Evolutionary conservation across 1,140 invertebrate genomes (phyloP).

Genomic region (Bombus cullumanus): DNA sequence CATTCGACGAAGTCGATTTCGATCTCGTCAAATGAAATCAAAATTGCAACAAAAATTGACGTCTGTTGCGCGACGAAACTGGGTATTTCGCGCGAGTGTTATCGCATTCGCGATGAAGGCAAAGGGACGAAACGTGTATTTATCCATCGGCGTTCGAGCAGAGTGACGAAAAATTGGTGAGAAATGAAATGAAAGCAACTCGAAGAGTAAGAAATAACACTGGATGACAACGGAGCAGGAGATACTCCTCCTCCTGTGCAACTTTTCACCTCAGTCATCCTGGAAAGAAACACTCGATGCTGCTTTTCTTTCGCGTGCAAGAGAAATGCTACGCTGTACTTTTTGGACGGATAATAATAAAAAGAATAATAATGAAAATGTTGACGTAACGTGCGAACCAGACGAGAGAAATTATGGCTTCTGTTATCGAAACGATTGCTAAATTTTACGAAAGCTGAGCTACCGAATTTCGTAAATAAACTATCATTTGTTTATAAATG

Average conservation of each 20-base stretch:
- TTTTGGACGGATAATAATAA: too few species aligned
- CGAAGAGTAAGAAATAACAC: slow-evolving; percentile 56
- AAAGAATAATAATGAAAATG: too few species aligned
- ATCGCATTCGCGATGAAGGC: background rate
- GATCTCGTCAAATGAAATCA: background rate
- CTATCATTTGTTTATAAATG: too few species aligned
- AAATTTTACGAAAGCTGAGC: too few species aligned
- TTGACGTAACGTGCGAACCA: too few species aligned
- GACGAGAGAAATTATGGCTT: too few species aligned
- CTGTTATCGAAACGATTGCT: too few species aligned
- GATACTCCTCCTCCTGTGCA: slow-evolving; percentile 25
- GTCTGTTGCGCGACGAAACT: too few species aligned
- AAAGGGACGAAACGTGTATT: slow-evolving; percentile 25
- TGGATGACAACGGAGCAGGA: slow-evolving; percentile 46
- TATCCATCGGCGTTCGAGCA: slow-evolving; percentile 11
- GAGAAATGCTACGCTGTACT: background rate
- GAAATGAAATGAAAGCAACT: slow-evolving; percentile 47
- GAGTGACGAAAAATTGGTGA: slow-evolving; percentile 13
- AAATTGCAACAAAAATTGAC: background rate
- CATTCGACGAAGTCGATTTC: too few species aligned
- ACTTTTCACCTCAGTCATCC: slow-evolving; percentile 31
- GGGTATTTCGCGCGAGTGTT: background rate
- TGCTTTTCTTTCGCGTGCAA: background rate
- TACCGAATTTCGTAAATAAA: too few species aligned
- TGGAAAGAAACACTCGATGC: background rate